Conservation (phyloP, 2,888 invertebrate genomes). For the Apodemia hepburni region DNA sequence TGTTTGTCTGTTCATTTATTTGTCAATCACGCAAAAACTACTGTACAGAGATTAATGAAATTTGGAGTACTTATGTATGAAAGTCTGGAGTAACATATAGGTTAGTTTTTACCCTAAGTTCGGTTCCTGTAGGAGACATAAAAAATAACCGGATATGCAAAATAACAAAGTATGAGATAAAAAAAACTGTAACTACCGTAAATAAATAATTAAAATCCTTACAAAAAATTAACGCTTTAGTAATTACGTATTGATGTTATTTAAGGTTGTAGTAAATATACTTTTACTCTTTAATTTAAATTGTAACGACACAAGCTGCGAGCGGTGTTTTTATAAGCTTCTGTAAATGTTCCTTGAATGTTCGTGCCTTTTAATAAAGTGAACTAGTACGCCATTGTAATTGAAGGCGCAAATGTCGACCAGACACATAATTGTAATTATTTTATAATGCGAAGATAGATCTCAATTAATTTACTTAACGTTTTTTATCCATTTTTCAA, state of each 20-base stretch:
- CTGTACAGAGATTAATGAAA: too few relatives aligned
- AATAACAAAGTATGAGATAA: too few relatives aligned
- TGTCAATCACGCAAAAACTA: too few relatives aligned
- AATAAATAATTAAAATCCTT: too few relatives aligned
- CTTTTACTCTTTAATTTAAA: not conserved
- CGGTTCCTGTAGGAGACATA: too few relatives aligned
- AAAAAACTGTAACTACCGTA: too few relatives aligned
- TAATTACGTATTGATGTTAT: not conserved
- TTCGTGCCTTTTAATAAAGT: conserved; percentile 12
- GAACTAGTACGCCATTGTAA: not conserved
- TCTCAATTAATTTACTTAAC: not conserved
- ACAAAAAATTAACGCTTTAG: not conserved
- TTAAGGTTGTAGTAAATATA: not conserved
- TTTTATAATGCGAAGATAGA: conserved; percentile 2
- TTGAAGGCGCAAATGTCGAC: not conserved
- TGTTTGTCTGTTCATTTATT: too few relatives aligned
- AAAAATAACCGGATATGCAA: too few relatives aligned
- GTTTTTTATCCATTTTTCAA: not conserved
- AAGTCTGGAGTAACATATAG: too few relatives aligned
- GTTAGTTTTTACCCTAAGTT: too few relatives aligned
- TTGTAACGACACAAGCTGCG: not conserved
- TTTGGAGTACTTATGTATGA: too few relatives aligned
- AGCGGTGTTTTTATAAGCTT: conserved; percentile 2
- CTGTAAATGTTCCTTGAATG: not conserved
- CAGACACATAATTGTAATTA: conserved; percentile 2